Evolutionary conservation across 2,888 invertebrate genomes (phyloP).

Genomic region (Mythimna lalbum): DNA sequence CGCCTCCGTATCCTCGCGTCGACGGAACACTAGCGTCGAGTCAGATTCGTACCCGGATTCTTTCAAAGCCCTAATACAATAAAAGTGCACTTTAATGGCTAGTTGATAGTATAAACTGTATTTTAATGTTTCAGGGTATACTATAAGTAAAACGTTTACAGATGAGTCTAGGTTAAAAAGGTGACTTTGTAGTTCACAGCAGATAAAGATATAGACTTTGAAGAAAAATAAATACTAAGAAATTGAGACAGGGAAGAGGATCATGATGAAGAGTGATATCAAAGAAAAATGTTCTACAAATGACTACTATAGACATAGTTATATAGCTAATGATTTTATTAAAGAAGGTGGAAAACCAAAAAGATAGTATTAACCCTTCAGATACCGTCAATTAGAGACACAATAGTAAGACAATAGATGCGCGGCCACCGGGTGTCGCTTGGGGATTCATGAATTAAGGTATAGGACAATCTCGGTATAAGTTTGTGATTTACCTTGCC

Average conservation of each 20-base stretch:
- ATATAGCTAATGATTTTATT: background rate
- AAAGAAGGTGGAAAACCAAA: no score
- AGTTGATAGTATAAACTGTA: background rate
- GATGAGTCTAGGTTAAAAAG: no score
- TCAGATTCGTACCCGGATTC: conserved; percentile 98
- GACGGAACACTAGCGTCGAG: conserved; percentile 96
- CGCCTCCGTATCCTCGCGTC: conserved; percentile 92
- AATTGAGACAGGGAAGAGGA: no score
- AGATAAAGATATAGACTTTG: no score
- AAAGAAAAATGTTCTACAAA: background rate
- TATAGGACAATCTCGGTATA: background rate
- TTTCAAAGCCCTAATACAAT: conserved; percentile 93
- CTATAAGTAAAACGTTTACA: background rate
- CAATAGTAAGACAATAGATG: no score
- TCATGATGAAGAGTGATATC: background rate
- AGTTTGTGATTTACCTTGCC: conserved; percentile 92
- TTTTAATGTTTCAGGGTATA: background rate
- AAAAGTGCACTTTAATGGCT: background rate
- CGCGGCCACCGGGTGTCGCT: no score
- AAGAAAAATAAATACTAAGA: no score
- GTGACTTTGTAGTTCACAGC: no score
- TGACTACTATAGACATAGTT: background rate
- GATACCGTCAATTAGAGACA: no score
- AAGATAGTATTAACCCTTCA: no score
- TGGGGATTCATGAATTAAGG: no score